Conservation (phyloP, 2,113 vertebrate species). For the Grallaria varia region DNA sequence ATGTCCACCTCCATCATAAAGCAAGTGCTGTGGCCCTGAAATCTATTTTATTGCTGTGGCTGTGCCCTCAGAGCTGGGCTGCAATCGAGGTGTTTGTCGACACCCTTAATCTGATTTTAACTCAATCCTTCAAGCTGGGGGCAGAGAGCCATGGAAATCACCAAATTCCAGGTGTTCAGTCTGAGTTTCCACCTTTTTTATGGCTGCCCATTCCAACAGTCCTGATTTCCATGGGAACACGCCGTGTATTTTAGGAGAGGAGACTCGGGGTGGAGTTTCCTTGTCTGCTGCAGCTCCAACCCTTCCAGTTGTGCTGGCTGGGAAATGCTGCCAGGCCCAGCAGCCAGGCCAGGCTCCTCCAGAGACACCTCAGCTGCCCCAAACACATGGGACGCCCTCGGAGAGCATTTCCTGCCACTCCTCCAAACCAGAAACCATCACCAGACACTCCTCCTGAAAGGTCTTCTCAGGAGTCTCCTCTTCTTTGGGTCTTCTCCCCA, state of each 20-base stretch:
- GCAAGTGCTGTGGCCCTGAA: neutral
- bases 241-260: neutral
- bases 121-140: neutral
- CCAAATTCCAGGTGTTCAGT: neutral
- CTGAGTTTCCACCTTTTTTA: neutral
- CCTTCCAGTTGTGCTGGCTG: neutral
- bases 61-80: neutral
- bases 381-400: neutral
- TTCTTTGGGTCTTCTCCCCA: neutral
- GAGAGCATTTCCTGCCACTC: neutral
- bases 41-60: neutral
- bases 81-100: neutral
- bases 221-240: neutral
- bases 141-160: neutral
- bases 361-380: neutral
- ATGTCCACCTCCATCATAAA: accelerated
- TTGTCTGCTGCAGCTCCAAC: neutral
- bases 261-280: neutral
- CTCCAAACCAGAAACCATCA: neutral
- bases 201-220: neutral
- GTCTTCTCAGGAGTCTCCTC: neutral
- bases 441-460: neutral
- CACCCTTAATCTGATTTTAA: neutral
- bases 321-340: neutral
- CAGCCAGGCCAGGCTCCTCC: neutral